These are phyloP conservation scores for Catagonus wagneri DNA, from an alignment of 2,113 vertebrate genomes.

Conservation along the genomic window DNA sequence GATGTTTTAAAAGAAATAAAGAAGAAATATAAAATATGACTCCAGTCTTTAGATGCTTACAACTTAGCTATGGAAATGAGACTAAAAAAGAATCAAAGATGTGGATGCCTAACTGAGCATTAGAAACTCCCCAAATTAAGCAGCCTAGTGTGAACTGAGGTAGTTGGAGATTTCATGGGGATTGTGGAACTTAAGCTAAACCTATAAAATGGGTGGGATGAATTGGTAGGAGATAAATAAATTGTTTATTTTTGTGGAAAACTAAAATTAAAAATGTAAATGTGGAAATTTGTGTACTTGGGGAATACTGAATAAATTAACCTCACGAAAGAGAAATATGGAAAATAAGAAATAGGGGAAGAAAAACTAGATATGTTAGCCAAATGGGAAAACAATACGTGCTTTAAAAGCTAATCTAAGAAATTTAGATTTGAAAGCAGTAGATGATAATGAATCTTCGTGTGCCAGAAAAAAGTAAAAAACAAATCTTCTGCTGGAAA, in stretches of 20 bases:
- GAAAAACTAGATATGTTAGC: not conserved
- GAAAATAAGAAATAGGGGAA: not conserved
- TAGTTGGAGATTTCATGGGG: not conserved
- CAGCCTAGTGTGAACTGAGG: not conserved
- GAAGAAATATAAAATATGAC: not conserved
- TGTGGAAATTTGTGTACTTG: not conserved
- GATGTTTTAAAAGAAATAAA: conserved; percentile 16
- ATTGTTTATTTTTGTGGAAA: not conserved
- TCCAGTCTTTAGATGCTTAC: not conserved
- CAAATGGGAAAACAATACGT: conserved; percentile 8
- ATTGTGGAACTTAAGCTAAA: not conserved
- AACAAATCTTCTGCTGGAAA: conserved; percentile 6
- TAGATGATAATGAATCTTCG: conserved; percentile 3
- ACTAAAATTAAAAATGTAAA: conserved; percentile 25
- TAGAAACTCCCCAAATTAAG: not conserved
- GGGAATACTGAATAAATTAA: not conserved
- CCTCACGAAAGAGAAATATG: not conserved
- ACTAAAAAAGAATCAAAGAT: not conserved
- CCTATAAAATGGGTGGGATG: not conserved
- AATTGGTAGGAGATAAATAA: not conserved
- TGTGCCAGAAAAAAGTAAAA: not conserved
- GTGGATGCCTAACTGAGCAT: not conserved
- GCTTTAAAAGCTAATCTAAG: not conserved
- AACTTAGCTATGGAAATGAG: not conserved
- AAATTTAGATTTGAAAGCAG: conserved; percentile 42